Evolutionary conservation across 2,797 vertebrate species (phyloP).

Genomic region (Centroberyx gerrardi): DNA sequence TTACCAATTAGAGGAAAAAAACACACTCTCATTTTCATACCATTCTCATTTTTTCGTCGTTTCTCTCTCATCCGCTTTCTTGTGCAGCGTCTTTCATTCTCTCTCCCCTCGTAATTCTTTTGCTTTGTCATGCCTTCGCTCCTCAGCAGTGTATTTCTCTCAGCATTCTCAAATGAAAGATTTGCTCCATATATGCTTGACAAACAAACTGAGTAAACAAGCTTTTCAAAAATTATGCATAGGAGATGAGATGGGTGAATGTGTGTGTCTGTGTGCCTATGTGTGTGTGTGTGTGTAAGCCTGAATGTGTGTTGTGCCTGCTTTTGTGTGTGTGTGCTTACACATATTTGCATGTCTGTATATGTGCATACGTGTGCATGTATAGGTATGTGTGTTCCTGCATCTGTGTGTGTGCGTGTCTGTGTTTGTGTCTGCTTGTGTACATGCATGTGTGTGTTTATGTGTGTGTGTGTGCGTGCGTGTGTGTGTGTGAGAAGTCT

Average conservation of each 20-base stretch:
- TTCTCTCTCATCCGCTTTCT: slow-evolving; percentile 36
- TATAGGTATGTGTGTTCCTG: background rate
- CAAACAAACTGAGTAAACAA: slow-evolving; percentile 48
- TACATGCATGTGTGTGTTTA: background rate
- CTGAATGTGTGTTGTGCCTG: background rate
- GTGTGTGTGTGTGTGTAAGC: slow-evolving; percentile 3
- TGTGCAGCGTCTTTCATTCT: slow-evolving; percentile 13
- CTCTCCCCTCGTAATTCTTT: background rate
- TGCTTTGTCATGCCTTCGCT: slow-evolving; percentile 27
- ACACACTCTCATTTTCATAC: slow-evolving; percentile 22
- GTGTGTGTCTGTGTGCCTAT: background rate
- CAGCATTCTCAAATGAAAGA: slow-evolving; percentile 26
- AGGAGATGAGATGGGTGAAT: background rate
- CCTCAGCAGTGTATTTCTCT: slow-evolving; percentile 19
- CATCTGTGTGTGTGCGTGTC: background rate
- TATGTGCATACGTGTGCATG: no score
- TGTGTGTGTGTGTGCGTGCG: background rate
- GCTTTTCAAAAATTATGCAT: slow-evolving; percentile 4
- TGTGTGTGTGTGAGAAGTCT: background rate
- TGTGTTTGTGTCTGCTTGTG: background rate
- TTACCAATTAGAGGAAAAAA: slow-evolving; percentile 51
- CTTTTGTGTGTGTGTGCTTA: slow-evolving; percentile 27
- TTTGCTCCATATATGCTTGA: background rate
- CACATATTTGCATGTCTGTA: no score
- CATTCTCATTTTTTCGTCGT: slow-evolving; percentile 26